phyloP scores from a whole-genome alignment of 35 echinoderm and acorn worm genomes.

The Hemicentrotus pulcherrimus region DNA sequence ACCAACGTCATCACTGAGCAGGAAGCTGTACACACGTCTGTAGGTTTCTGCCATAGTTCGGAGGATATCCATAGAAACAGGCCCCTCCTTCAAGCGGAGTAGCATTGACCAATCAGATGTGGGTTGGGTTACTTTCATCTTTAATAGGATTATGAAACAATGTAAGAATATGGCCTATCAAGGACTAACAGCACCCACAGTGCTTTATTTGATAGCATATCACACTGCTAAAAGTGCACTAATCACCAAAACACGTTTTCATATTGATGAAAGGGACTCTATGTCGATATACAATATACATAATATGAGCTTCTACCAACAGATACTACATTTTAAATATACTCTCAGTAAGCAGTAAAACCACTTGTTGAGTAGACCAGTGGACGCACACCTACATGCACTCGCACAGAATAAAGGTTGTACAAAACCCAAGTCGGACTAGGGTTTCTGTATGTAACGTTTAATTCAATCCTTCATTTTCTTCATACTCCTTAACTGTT shows the following conservation, averaged over 20 bases:
- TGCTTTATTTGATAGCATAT: neutral
- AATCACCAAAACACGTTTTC: neutral
- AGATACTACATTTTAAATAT: neutral
- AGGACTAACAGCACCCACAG: neutral
- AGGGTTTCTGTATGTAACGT: no score
- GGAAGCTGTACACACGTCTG: neutral
- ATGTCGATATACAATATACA: neutral
- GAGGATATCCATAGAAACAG: neutral
- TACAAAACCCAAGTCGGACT: neutral
- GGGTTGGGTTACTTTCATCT: neutral
- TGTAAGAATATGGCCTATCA: no score
- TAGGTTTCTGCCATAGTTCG: neutral
- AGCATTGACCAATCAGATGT: slow-evolving; percentile 15
- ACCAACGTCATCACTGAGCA: neutral
- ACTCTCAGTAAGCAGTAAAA: neutral
- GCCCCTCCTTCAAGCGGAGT: neutral
- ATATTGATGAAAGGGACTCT: neutral
- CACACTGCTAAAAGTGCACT: neutral
- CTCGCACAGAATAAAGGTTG: neutral
- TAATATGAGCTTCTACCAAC: neutral
- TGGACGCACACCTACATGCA: neutral
- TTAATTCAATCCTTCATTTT: no score
- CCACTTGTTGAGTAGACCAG: neutral
- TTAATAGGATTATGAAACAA: no score
- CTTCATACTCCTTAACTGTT: no score